phyloP scores from a whole-genome alignment of 2,888 invertebrate species.

The Geotrupes spiniger region DNA sequence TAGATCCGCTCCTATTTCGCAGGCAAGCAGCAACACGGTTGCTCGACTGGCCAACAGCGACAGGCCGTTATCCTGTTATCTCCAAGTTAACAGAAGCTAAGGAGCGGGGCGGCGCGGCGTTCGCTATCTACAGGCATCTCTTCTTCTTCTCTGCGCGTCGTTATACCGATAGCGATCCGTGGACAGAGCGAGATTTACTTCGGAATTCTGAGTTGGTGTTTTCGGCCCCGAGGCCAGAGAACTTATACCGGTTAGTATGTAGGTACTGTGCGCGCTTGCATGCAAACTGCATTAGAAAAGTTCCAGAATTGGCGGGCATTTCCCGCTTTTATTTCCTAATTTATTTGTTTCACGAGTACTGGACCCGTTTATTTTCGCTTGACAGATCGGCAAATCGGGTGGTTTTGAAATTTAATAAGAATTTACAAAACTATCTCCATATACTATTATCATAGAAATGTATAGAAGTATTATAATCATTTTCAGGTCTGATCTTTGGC shows the following conservation, averaged over 20 bases:
- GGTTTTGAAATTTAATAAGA: too few species aligned
- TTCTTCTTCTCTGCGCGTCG: neutral
- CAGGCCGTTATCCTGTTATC: slow-evolving; percentile 40
- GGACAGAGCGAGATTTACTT: slow-evolving; percentile 32
- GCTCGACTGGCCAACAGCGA: slow-evolving; percentile 36
- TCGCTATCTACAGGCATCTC: slow-evolving; percentile 6
- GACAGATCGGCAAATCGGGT: too few species aligned
- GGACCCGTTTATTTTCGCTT: too few species aligned
- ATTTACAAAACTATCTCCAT: too few species aligned
- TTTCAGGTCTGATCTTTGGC: too few species aligned
- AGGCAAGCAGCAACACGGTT: neutral
- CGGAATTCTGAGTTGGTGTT: slow-evolving; percentile 27
- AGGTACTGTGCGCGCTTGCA: slow-evolving; percentile 16
- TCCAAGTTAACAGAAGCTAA: slow-evolving; percentile 37
- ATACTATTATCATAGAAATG: too few species aligned
- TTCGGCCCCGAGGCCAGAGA: slow-evolving; percentile 17
- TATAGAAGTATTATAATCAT: too few species aligned
- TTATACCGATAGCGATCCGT: slow-evolving; percentile 29
- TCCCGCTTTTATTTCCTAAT: too few species aligned
- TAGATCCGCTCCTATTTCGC: slow-evolving; percentile 26
- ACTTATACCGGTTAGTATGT: slow-evolving; percentile 13
- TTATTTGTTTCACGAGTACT: too few species aligned
- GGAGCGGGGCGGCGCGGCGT: slow-evolving; percentile 22
- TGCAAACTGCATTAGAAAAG: slow-evolving; percentile 21
- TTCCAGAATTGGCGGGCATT: neutral